Evolutionary conservation across 2,888 invertebrate genomes (phyloP).

Genomic region (Drosophila sordidapex): DNA sequence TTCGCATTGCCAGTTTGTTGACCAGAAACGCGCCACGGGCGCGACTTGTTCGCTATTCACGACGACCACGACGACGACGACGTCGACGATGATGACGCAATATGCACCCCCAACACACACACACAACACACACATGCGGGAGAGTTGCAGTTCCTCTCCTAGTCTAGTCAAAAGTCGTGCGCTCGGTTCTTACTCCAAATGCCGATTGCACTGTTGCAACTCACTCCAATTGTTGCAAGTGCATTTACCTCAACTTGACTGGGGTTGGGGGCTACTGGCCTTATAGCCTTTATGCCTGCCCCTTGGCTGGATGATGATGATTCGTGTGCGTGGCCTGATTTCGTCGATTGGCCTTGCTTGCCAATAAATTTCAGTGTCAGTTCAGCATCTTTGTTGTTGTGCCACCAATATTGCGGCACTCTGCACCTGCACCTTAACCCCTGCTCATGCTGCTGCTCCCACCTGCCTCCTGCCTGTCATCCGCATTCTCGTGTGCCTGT

Average conservation of each 20-base stretch:
- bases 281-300: constrained; percentile 14
- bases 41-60: constrained; percentile 61
- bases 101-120: constrained; percentile 50
- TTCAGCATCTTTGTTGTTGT: constrained; percentile 57
- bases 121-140: constrained; percentile 17
- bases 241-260: constrained; percentile 66
- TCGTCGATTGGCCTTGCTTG: constrained; percentile 74
- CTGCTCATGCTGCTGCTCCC: background rate
- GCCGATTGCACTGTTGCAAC: constrained; percentile 45
- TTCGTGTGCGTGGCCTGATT: constrained; percentile 78
- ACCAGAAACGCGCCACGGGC: constrained; percentile 57
- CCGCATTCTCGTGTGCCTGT: constrained; percentile 15
- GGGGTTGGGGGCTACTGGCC: constrained; percentile 10
- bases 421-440: background rate
- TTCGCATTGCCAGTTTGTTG: constrained; percentile 50
- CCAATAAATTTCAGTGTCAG: constrained; percentile 71
- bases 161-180: constrained; percentile 46
- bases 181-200: constrained; percentile 63
- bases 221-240: constrained; percentile 40
- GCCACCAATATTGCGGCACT: constrained; percentile 26
- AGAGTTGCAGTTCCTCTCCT: constrained; percentile 48
- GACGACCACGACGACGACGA: constrained; percentile 34
- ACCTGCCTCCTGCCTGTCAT: constrained; percentile 9
- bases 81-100: constrained; percentile 63
- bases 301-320: constrained; percentile 18